Base-by-base conservation (phyloP, 2,888 invertebrate species). In the Hypsopygia costalis region DNA sequence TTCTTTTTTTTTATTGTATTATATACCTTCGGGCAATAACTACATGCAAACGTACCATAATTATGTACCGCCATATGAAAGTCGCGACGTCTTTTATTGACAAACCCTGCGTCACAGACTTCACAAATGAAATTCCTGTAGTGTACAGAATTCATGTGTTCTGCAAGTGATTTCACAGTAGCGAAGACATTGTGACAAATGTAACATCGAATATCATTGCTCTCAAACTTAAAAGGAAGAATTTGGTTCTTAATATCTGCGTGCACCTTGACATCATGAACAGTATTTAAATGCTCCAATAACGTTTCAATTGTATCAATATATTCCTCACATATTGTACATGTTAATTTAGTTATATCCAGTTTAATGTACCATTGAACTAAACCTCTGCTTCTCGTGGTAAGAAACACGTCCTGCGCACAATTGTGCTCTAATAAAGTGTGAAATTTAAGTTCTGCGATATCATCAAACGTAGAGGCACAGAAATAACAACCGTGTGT, bases 221-320 rank as follows among this genome's bases (percentile, higher is more conserved):
- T 51, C 0, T 52, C 50, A n/a, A 76, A 77, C 32, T 68, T 72
- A 25, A 79, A 79, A 0, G 76, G 67, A 1, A 77, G 21, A 2
- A 76, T 62, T 29, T 67, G 72, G 35, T 68, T 70, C 11, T 60
- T 58, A 3, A 70, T 53, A 27, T 63, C 61, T 1, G 46, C 57
- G 27, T 58, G 48, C 10, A 67, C 41, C 20, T 41, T 48, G 11
- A 43, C 62, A 0, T 54, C 43, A 36, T 71, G 70, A 3, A 37
- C 39, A 0, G 40, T 36, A n/a, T 36, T 47, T 1, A 70, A 40
- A 40, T 70, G 68, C 1, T 50, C 49, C 2, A 61, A 48, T 1
- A 69, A 37, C 1, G 48, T 34, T 34, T 70, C 69, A 1, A 67
- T 10, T 1, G 49, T 54, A 0, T 58, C 25, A 25, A 25, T 2